Percentiles rank a stretch among this genome's conserved stretches.
Evolutionary conservation across 1,140 invertebrate genomes (phyloP).

Genomic region (Asbolus verrucosus): DNA sequence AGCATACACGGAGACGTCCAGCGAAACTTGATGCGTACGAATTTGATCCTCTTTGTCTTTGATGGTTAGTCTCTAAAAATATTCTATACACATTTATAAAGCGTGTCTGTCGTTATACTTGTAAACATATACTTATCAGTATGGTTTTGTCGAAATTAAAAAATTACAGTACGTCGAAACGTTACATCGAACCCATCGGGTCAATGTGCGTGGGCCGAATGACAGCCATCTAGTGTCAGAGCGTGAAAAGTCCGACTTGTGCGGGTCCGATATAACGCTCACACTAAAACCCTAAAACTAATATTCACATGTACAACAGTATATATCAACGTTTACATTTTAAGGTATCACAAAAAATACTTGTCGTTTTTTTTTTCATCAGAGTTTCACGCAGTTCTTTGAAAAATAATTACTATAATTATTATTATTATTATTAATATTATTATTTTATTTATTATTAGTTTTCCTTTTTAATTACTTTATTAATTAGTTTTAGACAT

Average conservation of each 20-base stretch:
- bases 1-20: constrained; percentile 48
- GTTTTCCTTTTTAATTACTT: too few relatives aligned
- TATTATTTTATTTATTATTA: too few relatives aligned
- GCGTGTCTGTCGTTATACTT: constrained; percentile 47
- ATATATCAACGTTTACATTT: constrained; percentile 57
- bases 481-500: too few relatives aligned
- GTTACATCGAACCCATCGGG: too few relatives aligned
- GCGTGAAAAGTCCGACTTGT: too few relatives aligned
- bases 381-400: constrained; percentile 46
- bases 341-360: constrained; percentile 62
- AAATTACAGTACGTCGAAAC: too few relatives aligned
- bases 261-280: not conserved
- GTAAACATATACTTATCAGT: constrained; percentile 48
- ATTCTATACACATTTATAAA: constrained; percentile 39
- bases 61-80: constrained; percentile 19
- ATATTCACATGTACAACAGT: constrained; percentile 61
- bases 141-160: constrained; percentile 45
- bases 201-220: too few relatives aligned
- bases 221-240: too few relatives aligned
- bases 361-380: constrained; percentile 53
- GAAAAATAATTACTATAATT: too few relatives aligned
- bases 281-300: constrained; percentile 45
- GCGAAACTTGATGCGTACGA: too few relatives aligned
- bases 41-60: constrained; percentile 30
- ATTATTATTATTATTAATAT: too few relatives aligned